Percentiles rank a stretch among this genome's conserved stretches.
Evolutionary conservation across 2,797 vertebrate genomes (phyloP).

Genomic region (Tokudaia tokunoshimensis): DNA sequence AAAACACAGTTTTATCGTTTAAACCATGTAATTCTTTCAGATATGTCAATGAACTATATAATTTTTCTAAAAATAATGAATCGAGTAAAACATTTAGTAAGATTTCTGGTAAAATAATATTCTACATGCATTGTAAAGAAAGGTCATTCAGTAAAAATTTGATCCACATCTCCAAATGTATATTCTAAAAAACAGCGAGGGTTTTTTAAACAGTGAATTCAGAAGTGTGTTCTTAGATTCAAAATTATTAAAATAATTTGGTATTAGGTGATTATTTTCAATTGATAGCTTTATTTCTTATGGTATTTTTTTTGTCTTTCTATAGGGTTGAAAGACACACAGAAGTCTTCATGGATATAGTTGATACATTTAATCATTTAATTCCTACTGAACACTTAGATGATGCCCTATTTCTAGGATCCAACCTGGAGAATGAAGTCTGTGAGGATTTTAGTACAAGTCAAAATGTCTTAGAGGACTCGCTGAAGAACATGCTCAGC

Average conservation of each 20-base stretch:
- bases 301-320: conserved; percentile 93
- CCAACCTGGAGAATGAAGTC: conserved; percentile 98
- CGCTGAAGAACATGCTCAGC: conserved; percentile 99
- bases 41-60: conserved; percentile 71
- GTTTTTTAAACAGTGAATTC: conserved; percentile 76
- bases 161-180: conserved; percentile 78
- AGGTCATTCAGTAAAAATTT: conserved; percentile 77
- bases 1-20: conserved; percentile 70
- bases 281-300: conserved; percentile 91
- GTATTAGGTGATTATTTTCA: conserved; percentile 89
- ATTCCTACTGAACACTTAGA: conserved; percentile 99
- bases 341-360: conserved; percentile 99
- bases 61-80: conserved; percentile 61
- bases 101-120: conserved; percentile 77
- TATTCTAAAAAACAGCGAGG: conserved; percentile 72
- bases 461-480: conserved; percentile 94
- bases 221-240: conserved; percentile 84
- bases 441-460: conserved; percentile 97
- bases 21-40: conserved; percentile 77
- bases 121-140: conserved; percentile 82
- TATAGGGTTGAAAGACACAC: conserved; percentile 94
- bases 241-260: conserved; percentile 86
- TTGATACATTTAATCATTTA: conserved; percentile 99
- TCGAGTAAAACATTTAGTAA: conserved; percentile 76
- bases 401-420: conserved; percentile 96